A percentile compares a stretch with the other conserved stretches of the same genome.
Evolutionary conservation across 1,140 invertebrate genomes (phyloP).

Genomic region (Pachyrhynchus sulphureomaculatus): DNA sequence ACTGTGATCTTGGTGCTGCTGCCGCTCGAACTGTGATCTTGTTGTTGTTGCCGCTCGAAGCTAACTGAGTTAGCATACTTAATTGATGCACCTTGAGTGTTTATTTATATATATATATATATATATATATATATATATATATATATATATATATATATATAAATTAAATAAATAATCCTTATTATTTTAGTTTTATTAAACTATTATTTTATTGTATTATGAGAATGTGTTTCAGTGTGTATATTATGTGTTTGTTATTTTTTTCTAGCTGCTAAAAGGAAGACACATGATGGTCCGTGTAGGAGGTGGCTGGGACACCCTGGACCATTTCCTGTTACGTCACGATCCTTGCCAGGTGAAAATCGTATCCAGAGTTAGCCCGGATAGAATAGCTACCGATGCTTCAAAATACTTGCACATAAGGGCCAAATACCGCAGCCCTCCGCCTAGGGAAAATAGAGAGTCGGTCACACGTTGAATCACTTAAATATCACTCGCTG

Average conservation of each 20-base stretch:
- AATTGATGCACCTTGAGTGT: no score
- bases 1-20: no score
- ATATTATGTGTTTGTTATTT: neutral
- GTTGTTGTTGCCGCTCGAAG: no score
- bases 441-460: conserved; percentile 57
- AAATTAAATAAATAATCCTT: neutral
- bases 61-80: no score
- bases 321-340: conserved; percentile 86
- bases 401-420: conserved; percentile 66
- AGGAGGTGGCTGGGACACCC: conserved; percentile 89
- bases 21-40: no score
- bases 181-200: conserved; percentile 1
- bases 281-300: conserved; percentile 92
- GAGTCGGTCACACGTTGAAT: conserved; percentile 41
- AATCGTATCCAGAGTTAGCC: conserved; percentile 57
- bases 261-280: conserved; percentile 74
- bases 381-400: conserved; percentile 53
- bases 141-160: no score
- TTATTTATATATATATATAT: no score
- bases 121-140: no score
- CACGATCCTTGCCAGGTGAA: conserved; percentile 88
- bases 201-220: no score
- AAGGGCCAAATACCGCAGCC: conserved; percentile 70
- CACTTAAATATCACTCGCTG: neutral
- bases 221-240: no score